phyloP scores from a whole-genome alignment of 2,797 vertebrate species.

The Pempheris klunzingeri region DNA sequence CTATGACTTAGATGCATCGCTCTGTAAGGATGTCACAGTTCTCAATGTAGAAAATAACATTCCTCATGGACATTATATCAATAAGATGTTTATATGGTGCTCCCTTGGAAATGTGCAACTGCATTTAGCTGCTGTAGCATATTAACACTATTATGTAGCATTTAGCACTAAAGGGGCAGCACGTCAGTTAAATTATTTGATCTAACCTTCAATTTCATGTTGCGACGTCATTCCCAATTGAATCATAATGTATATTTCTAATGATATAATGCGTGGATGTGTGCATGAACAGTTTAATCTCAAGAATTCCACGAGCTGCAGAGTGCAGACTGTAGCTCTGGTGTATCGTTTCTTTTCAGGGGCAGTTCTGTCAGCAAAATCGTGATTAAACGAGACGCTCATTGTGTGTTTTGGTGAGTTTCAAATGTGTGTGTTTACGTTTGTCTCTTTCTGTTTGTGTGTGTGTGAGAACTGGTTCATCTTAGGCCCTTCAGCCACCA shows the following conservation, averaged over 20 bases:
- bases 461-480: constrained; percentile 48
- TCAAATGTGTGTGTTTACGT: constrained; percentile 9
- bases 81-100: background rate
- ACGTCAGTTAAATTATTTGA: background rate
- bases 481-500: constrained; percentile 49
- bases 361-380: constrained; percentile 16
- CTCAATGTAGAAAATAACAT: too few species aligned
- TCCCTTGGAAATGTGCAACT: background rate
- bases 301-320: background rate
- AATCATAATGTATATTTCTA: background rate
- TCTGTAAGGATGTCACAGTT: background rate
- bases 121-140: background rate
- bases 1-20: background rate
- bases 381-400: constrained; percentile 19
- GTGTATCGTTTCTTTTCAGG: constrained; percentile 2
- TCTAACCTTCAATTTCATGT: background rate
- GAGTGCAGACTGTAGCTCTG: background rate
- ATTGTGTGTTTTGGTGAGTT: constrained; percentile 18
- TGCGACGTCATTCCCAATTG: background rate
- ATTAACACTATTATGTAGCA: background rate
- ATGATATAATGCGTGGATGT: background rate
- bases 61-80: too few species aligned
- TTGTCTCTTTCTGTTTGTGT: constrained; percentile 2
- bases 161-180: background rate
- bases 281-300: background rate